These are phyloP conservation scores for Ostrea edulis DNA, from an alignment of 1,140 invertebrate genomes.

Conservation along the genomic window DNA sequence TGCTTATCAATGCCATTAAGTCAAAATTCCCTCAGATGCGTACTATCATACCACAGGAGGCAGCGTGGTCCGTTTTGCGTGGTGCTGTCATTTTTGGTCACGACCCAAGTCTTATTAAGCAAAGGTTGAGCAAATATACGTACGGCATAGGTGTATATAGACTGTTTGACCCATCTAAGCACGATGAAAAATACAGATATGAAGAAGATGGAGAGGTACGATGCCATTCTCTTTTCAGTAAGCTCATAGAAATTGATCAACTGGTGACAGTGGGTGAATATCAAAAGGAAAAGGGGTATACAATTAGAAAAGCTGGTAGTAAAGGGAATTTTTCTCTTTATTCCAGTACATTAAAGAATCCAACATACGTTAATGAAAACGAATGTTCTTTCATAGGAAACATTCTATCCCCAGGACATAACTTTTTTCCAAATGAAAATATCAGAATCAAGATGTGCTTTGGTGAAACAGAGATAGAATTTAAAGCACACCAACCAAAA, in stretches of 20 bases:
- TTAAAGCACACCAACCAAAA: neutral
- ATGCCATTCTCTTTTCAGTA: neutral
- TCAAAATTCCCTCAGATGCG: neutral
- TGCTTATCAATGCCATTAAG: constrained; percentile 7
- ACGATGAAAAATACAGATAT: neutral
- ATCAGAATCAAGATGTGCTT: neutral
- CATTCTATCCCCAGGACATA: neutral
- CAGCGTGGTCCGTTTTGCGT: constrained; percentile 7
- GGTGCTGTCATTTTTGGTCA: constrained; percentile 43
- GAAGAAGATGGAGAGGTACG: neutral
- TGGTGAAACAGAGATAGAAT: constrained; percentile 2
- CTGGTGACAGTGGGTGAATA: neutral
- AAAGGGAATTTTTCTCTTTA: neutral
- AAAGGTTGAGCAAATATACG: neutral
- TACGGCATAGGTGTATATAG: neutral
- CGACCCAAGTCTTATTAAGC: neutral
- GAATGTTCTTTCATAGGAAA: neutral
- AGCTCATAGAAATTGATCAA: neutral
- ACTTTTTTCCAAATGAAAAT: neutral
- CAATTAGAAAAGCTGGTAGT: neutral
- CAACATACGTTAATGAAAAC: neutral
- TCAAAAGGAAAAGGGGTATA: neutral
- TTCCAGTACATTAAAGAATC: neutral
- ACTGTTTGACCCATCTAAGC: neutral
- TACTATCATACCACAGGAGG: constrained; percentile 23